Evolutionary conservation across 2,888 invertebrate species (phyloP).

Genomic region (Lasioglossum pauxillum): DNA sequence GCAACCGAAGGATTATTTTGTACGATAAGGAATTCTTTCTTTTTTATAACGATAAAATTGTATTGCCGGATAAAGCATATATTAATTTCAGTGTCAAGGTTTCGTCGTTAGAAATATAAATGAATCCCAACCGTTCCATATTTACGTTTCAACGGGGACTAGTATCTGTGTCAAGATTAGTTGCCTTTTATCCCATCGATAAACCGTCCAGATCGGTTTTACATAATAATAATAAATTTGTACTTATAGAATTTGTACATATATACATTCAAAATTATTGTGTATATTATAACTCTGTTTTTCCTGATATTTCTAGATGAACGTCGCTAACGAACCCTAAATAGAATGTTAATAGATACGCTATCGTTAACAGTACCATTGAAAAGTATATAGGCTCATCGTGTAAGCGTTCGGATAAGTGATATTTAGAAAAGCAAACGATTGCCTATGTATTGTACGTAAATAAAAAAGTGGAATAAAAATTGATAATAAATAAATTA

Average conservation of each 20-base stretch:
- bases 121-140: not conserved
- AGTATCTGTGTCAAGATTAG: not conserved
- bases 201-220: not conserved
- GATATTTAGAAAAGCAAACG: not conserved
- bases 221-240: not conserved
- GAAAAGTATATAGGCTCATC: not conserved
- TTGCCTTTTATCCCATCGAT: not conserved
- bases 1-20: not conserved
- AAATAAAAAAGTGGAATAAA: not conserved
- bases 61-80: not conserved
- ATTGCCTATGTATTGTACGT: not conserved
- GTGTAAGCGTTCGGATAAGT: too few species aligned
- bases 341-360: not conserved
- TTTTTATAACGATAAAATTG: not conserved
- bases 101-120: not conserved
- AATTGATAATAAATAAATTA: not conserved
- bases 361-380: not conserved
- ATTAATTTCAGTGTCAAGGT: slow-evolving; percentile 10
- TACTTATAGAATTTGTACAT: not conserved
- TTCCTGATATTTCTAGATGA: not conserved
- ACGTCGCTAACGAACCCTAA: not conserved
- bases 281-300: not conserved
- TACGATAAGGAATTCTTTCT: slow-evolving; percentile 13
- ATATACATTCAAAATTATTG: not conserved
- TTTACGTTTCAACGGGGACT: not conserved